Evolutionary conservation across 2,113 vertebrate genomes (phyloP).

Genomic region (Hoplias malabaricus): DNA sequence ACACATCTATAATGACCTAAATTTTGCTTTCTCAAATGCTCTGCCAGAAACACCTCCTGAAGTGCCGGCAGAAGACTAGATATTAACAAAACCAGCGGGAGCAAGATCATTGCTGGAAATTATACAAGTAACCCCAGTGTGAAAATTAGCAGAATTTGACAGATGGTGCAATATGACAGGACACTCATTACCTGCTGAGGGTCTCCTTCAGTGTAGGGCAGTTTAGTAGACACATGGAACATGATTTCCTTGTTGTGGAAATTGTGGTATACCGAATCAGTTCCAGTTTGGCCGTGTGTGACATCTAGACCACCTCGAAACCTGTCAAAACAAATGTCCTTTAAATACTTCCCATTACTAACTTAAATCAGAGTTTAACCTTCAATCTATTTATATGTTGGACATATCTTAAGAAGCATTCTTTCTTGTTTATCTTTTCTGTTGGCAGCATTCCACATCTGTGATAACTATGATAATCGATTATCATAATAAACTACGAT

Average conservation of each 20-base stretch:
- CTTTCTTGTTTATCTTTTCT: too few relatives aligned
- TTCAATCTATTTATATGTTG: too few relatives aligned
- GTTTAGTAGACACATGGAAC: constrained; percentile 97
- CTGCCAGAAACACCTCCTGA: not conserved
- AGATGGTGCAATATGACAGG: not conserved
- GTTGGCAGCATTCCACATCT: too few relatives aligned
- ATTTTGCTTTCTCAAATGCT: not conserved
- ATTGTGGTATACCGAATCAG: constrained; percentile 87
- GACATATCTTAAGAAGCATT: too few relatives aligned
- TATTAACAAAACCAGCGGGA: not conserved
- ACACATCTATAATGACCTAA: not conserved
- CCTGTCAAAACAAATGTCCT: constrained; percentile 58
- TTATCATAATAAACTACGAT: too few relatives aligned
- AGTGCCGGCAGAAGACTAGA: not conserved
- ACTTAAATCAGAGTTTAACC: not conserved
- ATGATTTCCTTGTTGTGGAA: constrained; percentile 97
- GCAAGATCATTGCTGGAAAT: not conserved
- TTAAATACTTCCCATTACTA: not conserved
- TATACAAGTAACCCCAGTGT: not conserved
- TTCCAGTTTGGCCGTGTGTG: constrained; percentile 92
- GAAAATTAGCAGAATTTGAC: not conserved
- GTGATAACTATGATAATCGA: too few relatives aligned
- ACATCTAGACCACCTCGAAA: constrained; percentile 95
- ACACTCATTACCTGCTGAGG: constrained; percentile 83
- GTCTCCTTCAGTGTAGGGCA: constrained; percentile 95